A percentile compares a stretch with the other conserved stretches of the same genome.
Conservation (phyloP, 2,888 invertebrate genomes). For the Pediacus dermestoides region DNA sequence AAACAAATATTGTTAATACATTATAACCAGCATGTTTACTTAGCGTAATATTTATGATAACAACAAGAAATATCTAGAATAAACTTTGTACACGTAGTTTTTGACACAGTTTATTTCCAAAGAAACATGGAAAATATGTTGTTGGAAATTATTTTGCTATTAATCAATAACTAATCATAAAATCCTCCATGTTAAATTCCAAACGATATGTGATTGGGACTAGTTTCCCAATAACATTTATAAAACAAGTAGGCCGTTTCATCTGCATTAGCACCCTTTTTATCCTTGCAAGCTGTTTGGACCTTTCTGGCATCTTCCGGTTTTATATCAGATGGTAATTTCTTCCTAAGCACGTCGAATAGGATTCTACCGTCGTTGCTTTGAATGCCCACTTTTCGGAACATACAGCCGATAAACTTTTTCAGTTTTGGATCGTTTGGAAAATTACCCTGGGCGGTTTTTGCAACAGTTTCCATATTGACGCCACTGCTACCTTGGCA, state of each 20-base stretch:
- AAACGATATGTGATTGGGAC: slow-evolving; percentile 12
- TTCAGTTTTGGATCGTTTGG: slow-evolving; percentile 49
- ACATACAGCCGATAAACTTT: slow-evolving; percentile 52
- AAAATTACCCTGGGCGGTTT: slow-evolving; percentile 22
- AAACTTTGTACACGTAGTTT: too few relatives aligned
- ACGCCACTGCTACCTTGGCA: neutral
- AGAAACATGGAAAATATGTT: too few relatives aligned
- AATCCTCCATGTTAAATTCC: too few relatives aligned
- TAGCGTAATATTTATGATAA: too few relatives aligned
- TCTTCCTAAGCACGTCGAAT: slow-evolving; percentile 45
- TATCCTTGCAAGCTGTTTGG: slow-evolving; percentile 34
- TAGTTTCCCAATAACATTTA: slow-evolving; percentile 21
- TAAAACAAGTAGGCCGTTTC: slow-evolving; percentile 19
- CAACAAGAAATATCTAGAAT: too few relatives aligned
- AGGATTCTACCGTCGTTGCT: slow-evolving; percentile 39
- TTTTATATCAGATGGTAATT: slow-evolving; percentile 48
- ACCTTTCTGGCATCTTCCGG: slow-evolving; percentile 48
- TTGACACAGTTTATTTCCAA: too few relatives aligned
- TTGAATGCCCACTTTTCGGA: slow-evolving; percentile 50
- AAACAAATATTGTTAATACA: too few relatives aligned
- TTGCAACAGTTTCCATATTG: slow-evolving; percentile 25
- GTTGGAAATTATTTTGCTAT: too few relatives aligned
- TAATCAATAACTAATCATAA: too few relatives aligned
- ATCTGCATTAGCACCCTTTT: slow-evolving; percentile 14
- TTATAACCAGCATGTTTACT: too few relatives aligned